Base-by-base conservation (phyloP, 2,888 invertebrate genomes). In the Drosophila borealis region DNA sequence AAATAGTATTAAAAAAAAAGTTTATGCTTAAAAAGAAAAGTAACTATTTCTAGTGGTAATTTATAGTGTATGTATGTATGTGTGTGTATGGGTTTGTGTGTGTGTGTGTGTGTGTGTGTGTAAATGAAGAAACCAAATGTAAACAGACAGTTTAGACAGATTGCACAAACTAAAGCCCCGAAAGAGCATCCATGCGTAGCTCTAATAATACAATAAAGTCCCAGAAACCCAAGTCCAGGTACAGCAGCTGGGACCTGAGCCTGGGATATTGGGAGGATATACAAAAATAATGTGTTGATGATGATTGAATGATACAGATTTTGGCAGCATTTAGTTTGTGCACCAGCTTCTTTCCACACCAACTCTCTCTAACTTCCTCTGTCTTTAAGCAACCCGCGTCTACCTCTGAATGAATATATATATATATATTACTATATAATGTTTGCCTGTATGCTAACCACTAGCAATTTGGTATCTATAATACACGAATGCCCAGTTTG, bases 401-500 rank as follows among this genome's bases (percentile, higher is more conserved):
- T 25, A 25, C 13, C 29, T 17, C 4, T 21, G 17, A 14, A 17
- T 25, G 2, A 17, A 21, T 21, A 11, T 46, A 37, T 56, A 48
- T 44, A 44, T 54, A 42, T 41, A 21, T 66, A 57, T 9, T 25
- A 13, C 13, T 60, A 14, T 60, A 53, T 44, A 39, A 29, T 55
- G 36, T 54, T 42, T 53, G 48, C 44, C 44, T 62, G 19, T 66
- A 48, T 55, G 33, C 60, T 84, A 54, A 36, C 44, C 42, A 44
- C 51, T 75, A 80, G 83, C 80, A 82, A 83, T 86, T 88, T 88
- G 73, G 84, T 88, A 85, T 88, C 69, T 75, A 88, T 79, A 88
- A 88, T 85, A 86, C 83, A 75, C 83, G 73, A 82, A 81, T 82
- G 67, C 68, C 67, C 63, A 69, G 50, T 21, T 60, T 11, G 14